Base-by-base conservation (phyloP, 2,113 vertebrate genomes). In the Columbina picui region DNA sequence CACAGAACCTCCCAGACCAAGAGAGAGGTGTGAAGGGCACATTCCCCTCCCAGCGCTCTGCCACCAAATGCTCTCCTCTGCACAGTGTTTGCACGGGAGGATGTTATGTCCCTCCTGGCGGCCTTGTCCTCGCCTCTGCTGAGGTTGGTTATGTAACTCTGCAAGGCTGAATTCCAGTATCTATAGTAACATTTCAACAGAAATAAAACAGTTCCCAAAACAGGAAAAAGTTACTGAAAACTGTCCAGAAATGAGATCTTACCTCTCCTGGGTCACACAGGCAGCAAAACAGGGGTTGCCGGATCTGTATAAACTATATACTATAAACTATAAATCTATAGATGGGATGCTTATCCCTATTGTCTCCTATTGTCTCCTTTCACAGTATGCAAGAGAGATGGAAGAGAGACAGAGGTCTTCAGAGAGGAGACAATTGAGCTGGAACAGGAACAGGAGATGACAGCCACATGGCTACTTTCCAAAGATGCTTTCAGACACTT, bases 111-210 rank as follows among this genome's bases (percentile, higher is more conserved):
- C 67, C 67, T 88, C 55, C 63, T 70, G 82, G 83, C 14, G 26
- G 26, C 89, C 87, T 59, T 88, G 74, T 30, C 73, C n/a, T 91
- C 0, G 1, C 60, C 67, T 73, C 74, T 65, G 93, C 75, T 60
- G 57, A 26, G 41, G 30, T 79, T 59, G 56, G 32, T 96, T 95
- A 49, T 86, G 69, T 94, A 96, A 96, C 93, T 83, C 73, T 5
- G 26, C 2, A 11, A 85, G 59, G 75, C 85, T 56, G 87, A 93
- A 87, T 84, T 93, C 92, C 93, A 92, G 91, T 93, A 94, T 93
- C 94, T 95, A 92, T 96, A 96, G 96, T 88, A 92, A 97, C 95
- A 70, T 70, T 95, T 80, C 96, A 95, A 96, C 94, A 95, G 90
- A 94, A 95, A 75, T 96, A 74, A 90, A 96, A 91, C 90, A 88